A percentile compares a stretch with the other conserved stretches of the same genome.
Conservation (phyloP, 2,888 invertebrate genomes). For the Oscheius sp. region DNA sequence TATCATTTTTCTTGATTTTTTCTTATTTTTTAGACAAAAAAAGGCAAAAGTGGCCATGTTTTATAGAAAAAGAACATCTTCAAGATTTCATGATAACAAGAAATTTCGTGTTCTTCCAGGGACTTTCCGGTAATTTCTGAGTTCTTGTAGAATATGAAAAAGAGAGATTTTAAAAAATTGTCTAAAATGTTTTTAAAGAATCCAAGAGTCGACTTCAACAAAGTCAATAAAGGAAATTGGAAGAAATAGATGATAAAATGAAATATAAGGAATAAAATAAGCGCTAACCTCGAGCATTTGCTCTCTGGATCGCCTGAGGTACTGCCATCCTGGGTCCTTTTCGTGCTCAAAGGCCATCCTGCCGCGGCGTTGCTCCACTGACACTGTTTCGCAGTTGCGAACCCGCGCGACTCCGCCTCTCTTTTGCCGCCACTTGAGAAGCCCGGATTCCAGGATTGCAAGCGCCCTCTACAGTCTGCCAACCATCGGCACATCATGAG, state of each 20-base stretch:
- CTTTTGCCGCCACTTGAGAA: conserved; percentile 30
- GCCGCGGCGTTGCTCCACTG: conserved; percentile 38
- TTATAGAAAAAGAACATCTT: background rate
- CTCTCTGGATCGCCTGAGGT: conserved; percentile 68
- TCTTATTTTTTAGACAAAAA: too few relatives aligned
- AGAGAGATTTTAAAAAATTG: conserved; percentile 20
- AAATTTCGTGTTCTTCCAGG: background rate
- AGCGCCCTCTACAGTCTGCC: conserved; percentile 23
- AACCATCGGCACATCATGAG: background rate
- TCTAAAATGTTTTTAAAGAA: too few relatives aligned
- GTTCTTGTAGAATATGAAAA: too few relatives aligned
- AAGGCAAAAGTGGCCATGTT: background rate
- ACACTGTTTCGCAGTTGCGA: conserved; percentile 30
- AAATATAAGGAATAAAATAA: background rate
- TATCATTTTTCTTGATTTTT: too few relatives aligned
- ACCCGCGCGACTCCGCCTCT: conserved; percentile 27
- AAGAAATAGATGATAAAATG: background rate
- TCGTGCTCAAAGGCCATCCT: conserved; percentile 54
- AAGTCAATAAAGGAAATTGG: too few relatives aligned
- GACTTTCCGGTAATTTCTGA: too few relatives aligned
- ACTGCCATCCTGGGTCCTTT: conserved; percentile 73
- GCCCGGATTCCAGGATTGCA: conserved; percentile 38
- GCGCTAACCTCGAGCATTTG: conserved; percentile 61
- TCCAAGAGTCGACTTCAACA: too few relatives aligned
- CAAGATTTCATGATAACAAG: background rate